These are phyloP conservation scores for Thecocarcelia acutangulata DNA, from an alignment of 2,888 invertebrate genomes.

Conservation along the genomic window DNA sequence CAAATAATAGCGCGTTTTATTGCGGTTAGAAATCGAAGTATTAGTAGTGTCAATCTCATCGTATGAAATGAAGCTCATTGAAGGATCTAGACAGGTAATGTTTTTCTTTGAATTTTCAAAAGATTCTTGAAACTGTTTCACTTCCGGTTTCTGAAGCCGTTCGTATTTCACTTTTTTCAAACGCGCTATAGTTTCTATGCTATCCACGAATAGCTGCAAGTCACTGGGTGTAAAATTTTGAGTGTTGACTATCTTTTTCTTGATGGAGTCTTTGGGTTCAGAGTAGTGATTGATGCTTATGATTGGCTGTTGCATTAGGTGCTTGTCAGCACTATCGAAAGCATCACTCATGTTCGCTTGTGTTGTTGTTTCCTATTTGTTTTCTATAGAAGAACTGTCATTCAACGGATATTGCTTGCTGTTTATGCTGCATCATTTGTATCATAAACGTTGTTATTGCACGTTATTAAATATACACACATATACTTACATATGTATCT, in stretches of 20 bases:
- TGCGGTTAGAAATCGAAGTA: background rate
- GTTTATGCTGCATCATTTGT: too few species aligned
- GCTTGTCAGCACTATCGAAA: slow-evolving; percentile 44
- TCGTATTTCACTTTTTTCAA: slow-evolving; percentile 69
- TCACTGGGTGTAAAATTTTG: slow-evolving; percentile 69
- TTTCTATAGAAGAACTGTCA: slow-evolving; percentile 19
- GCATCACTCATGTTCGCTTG: slow-evolving; percentile 48
- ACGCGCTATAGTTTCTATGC: slow-evolving; percentile 74
- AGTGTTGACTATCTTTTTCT: slow-evolving; percentile 47
- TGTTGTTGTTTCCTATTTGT: background rate
- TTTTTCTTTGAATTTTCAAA: slow-evolving; percentile 27
- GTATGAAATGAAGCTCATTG: slow-evolving; percentile 16
- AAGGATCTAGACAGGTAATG: slow-evolving; percentile 50
- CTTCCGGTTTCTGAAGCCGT: slow-evolving; percentile 21
- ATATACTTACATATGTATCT: too few species aligned
- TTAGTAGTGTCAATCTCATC: slow-evolving; percentile 40
- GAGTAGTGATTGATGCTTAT: slow-evolving; percentile 26
- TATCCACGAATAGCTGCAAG: slow-evolving; percentile 74
- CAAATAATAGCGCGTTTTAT: slow-evolving; percentile 65
- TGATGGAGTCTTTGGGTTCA: background rate
- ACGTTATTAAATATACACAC: too few species aligned
- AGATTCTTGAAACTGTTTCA: slow-evolving; percentile 12
- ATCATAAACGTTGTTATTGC: too few species aligned
- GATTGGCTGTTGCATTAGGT: slow-evolving; percentile 8
- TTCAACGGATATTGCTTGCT: background rate